These are phyloP conservation scores for Calidris pugnax DNA, from an alignment of 2,113 vertebrate species.

Conservation along the genomic window DNA sequence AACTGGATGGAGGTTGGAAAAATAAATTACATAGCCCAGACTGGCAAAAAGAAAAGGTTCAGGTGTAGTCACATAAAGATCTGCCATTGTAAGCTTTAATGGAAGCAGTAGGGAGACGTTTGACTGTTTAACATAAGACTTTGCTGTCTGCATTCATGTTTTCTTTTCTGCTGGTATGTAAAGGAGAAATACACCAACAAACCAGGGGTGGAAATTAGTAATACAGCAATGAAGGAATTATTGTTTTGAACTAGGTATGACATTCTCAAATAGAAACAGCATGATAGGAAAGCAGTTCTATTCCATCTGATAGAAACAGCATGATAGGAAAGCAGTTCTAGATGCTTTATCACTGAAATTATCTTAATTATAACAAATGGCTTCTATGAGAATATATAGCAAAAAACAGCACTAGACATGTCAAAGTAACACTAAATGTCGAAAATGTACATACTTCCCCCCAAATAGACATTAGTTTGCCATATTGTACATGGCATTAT, in stretches of 20 bases:
- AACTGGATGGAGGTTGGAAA: background rate
- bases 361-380: background rate
- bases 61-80: background rate
- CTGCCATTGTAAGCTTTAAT: background rate
- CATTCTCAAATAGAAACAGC: too few relatives aligned
- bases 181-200: background rate
- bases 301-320: background rate
- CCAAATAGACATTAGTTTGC: background rate
- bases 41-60: background rate
- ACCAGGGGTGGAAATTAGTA: background rate
- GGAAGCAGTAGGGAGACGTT: background rate
- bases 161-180: background rate
- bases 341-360: background rate
- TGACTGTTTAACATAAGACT: background rate
- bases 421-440: background rate
- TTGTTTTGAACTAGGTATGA: background rate
- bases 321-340: background rate
- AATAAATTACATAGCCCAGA: background rate
- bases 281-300: background rate
- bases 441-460: background rate
- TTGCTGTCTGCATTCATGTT: background rate
- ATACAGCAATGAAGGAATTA: background rate
- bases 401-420: background rate
- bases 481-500: rapidly evolving
- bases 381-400: background rate